Base-by-base conservation (phyloP, 2,113 vertebrate genomes). In the Phaethon lepturus region DNA sequence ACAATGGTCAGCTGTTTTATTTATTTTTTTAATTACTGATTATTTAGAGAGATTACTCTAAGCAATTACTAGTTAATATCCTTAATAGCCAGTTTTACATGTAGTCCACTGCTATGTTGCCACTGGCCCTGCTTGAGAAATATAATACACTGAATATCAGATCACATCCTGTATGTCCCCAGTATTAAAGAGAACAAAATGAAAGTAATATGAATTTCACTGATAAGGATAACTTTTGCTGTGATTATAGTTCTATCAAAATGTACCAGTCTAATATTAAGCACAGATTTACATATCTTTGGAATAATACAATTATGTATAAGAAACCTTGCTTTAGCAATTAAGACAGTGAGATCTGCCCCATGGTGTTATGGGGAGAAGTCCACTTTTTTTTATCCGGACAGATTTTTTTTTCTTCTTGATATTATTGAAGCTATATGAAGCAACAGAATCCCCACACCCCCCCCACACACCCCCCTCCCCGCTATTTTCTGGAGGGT, bases 21-120 rank as follows among this genome's bases (percentile, higher is more conserved):
- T 95, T 97, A 91, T 96, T 95, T 97, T 88, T 89, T 96, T 92
- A 98, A 98, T 98, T 97, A 90, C 97, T 97, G 98, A 98, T 98
- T 95, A 95, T 91, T 81, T 96, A 69, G 40, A 45, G 94, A 98
- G 98, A 98, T 98, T 97, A 95, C 58, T 44, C 56, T 75, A 88
- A 58, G 31, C 86, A 89, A 96, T 98, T 96, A 92, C 62, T 59
- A 56, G 86, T 97, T 97, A 94, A 98, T 97, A 97, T 97, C 97
- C 97, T 97, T 97, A 95, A 96, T 95, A 52, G 77, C 95, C 97
- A 90, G 52, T 95, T 97, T 92, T 96, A 89, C 95, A 95, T 91
- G 42, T 96, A 90, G 96, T 97, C 94, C 96, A 94, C 93, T 96
- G 90, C 88, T 66, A 53, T 73, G 77, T 97, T 95, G 85, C 87